A percentile compares a stretch with the other conserved stretches of the same genome.
phyloP scores from a whole-genome alignment of 2,797 vertebrate genomes.

The Hoplostethus atlanticus region DNA sequence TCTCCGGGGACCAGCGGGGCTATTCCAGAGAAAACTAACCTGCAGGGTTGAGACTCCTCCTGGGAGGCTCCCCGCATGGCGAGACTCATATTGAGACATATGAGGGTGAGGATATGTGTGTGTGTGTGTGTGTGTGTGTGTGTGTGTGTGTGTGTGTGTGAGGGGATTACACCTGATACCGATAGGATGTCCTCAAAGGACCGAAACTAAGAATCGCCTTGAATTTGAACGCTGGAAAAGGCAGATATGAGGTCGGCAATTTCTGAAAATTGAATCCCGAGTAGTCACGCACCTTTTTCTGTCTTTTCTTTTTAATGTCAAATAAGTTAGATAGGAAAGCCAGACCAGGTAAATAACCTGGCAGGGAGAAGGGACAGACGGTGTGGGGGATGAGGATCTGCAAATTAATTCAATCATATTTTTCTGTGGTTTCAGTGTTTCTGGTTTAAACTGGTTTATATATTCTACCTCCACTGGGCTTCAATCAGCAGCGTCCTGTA shows the following conservation, averaged over 20 bases:
- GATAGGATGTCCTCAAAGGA: neutral
- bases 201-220: neutral
- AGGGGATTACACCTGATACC: slow-evolving; percentile 5
- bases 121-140: neutral
- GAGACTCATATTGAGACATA: slow-evolving; percentile 12
- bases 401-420: too few species aligned
- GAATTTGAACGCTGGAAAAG: neutral
- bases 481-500: slow-evolving; percentile 22
- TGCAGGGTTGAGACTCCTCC: slow-evolving; percentile 21
- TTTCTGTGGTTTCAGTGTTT: too few species aligned
- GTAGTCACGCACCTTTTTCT: neutral
- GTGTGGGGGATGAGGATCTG: too few species aligned
- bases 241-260: neutral
- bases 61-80: slow-evolving; percentile 27
- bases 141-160: neutral
- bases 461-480: slow-evolving; percentile 11
- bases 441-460: neutral
- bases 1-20: slow-evolving; percentile 36
- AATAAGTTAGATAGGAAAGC: neutral
- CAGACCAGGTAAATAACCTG: neutral
- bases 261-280: neutral
- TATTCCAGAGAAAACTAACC: slow-evolving; percentile 35
- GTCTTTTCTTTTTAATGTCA: neutral
- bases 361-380: too few species aligned
- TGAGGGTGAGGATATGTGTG: neutral